Conservation (phyloP, 2,797 vertebrate species). For the Syncerus caffer region DNA sequence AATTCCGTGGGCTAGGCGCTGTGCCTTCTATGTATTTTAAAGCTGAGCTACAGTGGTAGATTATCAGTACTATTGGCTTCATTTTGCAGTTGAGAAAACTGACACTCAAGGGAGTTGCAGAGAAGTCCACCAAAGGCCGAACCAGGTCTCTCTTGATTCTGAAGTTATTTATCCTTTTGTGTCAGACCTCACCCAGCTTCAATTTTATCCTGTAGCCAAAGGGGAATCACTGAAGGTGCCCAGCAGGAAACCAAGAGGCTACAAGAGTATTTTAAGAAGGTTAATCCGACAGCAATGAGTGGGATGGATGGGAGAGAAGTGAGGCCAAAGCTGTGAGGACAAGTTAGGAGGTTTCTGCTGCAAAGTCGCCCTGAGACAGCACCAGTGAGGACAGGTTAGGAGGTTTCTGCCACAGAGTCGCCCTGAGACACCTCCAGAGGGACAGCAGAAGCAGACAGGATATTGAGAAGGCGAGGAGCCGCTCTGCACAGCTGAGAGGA, state of each 20-base stretch:
- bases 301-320: neutral
- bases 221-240: neutral
- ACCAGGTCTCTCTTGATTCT: neutral
- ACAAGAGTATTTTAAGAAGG: neutral
- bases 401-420: neutral
- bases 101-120: neutral
- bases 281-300: neutral
- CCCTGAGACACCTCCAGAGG: neutral
- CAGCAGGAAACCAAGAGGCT: neutral
- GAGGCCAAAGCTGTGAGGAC: neutral
- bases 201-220: neutral
- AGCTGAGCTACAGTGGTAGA: neutral
- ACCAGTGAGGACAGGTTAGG: neutral
- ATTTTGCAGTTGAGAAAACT: neutral
- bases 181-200: neutral
- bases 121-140: neutral
- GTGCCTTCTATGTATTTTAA: neutral
- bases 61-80: neutral
- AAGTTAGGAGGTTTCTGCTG: neutral
- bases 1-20: neutral
- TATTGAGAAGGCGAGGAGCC: neutral
- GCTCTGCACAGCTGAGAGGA: neutral
- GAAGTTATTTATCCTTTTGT: neutral
- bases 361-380: accelerated
- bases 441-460: neutral